Percentiles rank a stretch among this genome's conserved stretches.
Evolutionary conservation across 2,888 invertebrate species (phyloP).

Genomic region (Drosophila subquinaria): DNA sequence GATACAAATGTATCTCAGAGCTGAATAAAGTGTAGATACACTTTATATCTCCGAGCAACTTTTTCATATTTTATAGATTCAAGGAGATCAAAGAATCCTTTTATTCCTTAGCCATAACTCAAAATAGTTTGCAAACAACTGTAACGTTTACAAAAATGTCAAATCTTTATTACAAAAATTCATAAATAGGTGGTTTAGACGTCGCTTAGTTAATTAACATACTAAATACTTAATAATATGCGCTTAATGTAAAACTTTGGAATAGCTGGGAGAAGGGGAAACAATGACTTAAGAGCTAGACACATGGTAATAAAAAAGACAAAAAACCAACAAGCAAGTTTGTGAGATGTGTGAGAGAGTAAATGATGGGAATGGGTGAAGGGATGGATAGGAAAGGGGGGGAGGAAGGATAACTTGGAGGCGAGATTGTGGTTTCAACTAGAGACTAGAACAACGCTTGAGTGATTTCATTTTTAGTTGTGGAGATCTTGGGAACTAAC

Average conservation of each 20-base stretch:
- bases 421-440: conserved; percentile 57
- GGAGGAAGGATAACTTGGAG: conserved; percentile 27
- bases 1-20: background rate
- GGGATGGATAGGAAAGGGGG: background rate
- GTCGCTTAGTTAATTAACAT: conserved; percentile 44
- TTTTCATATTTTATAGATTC: background rate
- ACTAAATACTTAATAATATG: conserved; percentile 41
- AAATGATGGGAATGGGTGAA: background rate
- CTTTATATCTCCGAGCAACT: too few species aligned
- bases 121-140: background rate
- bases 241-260: conserved; percentile 70
- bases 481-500: conserved; percentile 61
- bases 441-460: conserved; percentile 83
- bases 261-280: conserved; percentile 64
- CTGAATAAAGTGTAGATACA: background rate
- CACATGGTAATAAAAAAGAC: conserved; percentile 54
- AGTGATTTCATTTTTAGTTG: conserved; percentile 43
- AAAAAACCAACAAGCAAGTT: conserved; percentile 61
- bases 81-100: background rate
- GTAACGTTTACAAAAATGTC: conserved; percentile 11
- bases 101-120: too few species aligned
- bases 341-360: background rate
- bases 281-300: conserved; percentile 61
- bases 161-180: conserved; percentile 67
- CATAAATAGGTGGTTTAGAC: conserved; percentile 75